Conservation (phyloP, 2,113 vertebrate genomes). For the Pelecanoides urinatrix region DNA sequence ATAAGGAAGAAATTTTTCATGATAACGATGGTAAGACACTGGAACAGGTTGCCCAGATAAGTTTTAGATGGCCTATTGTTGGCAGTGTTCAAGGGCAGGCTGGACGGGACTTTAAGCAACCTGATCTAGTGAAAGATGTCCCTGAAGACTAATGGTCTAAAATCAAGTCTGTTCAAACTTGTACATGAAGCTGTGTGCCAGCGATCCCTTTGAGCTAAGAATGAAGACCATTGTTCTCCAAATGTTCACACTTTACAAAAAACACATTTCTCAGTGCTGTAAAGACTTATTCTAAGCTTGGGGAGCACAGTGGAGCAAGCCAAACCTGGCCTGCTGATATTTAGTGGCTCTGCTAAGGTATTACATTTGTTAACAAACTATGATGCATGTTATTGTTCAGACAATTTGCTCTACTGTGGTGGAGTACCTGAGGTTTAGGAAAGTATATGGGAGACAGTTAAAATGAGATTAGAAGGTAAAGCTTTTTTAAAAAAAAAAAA, state of each 20-base stretch:
- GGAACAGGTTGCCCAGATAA: background rate
- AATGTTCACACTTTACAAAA: background rate
- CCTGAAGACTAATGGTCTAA: background rate
- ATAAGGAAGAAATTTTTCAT: background rate
- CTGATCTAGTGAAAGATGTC: background rate
- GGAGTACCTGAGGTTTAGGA: background rate
- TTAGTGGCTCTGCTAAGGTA: background rate
- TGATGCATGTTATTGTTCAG: accelerated
- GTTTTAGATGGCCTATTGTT: background rate
- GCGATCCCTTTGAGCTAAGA: background rate
- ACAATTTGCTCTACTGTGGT: background rate
- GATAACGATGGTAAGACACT: background rate
- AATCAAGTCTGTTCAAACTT: background rate
- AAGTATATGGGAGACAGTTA: background rate
- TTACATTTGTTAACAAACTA: too few species aligned
- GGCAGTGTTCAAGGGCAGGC: background rate
- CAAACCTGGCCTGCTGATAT: background rate
- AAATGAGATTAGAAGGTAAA: background rate
- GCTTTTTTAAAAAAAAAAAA: background rate
- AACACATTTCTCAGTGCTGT: background rate
- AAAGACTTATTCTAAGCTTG: background rate
- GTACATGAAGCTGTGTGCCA: background rate
- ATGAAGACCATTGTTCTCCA: background rate
- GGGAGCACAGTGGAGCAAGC: background rate
- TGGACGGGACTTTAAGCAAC: background rate